Evolutionary conservation across 2,888 invertebrate genomes (phyloP).

Genomic region (Diaphora mendica): DNA sequence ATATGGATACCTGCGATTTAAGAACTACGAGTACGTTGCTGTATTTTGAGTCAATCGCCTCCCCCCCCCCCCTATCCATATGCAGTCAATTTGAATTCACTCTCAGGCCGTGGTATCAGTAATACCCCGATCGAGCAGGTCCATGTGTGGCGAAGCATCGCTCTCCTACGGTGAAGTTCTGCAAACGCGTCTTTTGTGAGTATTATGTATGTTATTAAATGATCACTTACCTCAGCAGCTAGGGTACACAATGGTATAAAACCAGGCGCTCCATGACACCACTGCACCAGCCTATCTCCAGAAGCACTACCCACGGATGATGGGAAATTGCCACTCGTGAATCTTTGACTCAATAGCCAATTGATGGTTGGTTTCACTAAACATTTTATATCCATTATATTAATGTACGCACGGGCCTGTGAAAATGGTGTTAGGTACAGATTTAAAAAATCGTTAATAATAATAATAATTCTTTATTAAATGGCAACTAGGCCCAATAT

Average conservation of each 20-base stretch:
- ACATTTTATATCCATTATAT: constrained; percentile 83
- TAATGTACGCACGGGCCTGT: constrained; percentile 86
- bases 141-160: too few relatives aligned
- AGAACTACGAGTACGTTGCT: too few relatives aligned
- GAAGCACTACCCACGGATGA: constrained; percentile 90
- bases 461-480: too few relatives aligned
- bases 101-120: too few relatives aligned
- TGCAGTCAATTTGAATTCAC: too few relatives aligned
- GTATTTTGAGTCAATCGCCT: too few relatives aligned
- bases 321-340: constrained; percentile 90
- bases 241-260: constrained; percentile 90
- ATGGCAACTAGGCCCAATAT: too few relatives aligned
- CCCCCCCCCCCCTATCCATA: too few relatives aligned
- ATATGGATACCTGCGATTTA: too few relatives aligned
- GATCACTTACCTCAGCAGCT: constrained; percentile 87
- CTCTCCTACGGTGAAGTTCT: not conserved
- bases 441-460: not conserved
- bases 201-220: not conserved
- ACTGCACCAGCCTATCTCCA: constrained; percentile 93
- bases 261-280: constrained; percentile 98
- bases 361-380: constrained; percentile 89
- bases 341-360: constrained; percentile 86
- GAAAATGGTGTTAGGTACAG: not conserved
- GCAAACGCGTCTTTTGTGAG: not conserved
- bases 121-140: too few relatives aligned